Evolutionary conservation across 2,797 vertebrate genomes (phyloP), one percentile per base, ranked within the genome.

Genomic region (Oceanodroma leucorhoa): DNA sequence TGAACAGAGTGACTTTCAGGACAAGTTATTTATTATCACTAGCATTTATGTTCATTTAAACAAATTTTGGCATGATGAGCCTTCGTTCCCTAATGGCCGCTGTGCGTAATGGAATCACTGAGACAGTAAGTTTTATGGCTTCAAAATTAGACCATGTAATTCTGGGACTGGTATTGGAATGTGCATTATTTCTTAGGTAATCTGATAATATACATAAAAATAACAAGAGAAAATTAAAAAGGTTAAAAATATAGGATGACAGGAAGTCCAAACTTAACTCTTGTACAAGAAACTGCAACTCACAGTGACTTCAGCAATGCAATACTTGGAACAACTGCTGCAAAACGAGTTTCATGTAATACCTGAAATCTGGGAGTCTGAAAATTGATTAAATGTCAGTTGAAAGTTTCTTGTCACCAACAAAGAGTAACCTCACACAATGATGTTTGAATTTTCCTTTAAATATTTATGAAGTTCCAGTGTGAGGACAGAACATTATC

Each of bases 21-120:
- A 91, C 60, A 57, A 82, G 38, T 53, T 90, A 66, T 84, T 89
- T 89, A 69, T 66, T 91, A 55, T 40, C 58, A 21, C 9, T 34
- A 60, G 41, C 76, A 85, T 95, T 97, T 89, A 77, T 77, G 91
- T 96, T 88, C 60, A 69, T 85, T 93, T 92, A 93, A 94, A 82
- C 64, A 89, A 80, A 93, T 95, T 78, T 93, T 85, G 91, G 45
- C 83, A 40, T 15, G 61, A 65, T 40, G 15, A 71, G 50, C 45
- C 65, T 89, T 69, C 11, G 4, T 67, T 86, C 71, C 73, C 79
- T 89, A 95, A 64, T 60, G 73, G 64, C 62, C 58, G n/a, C 43
- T 87, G 29, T 22, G 46, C 36, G 60, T 92, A 92, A 93, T 82
- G 60, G 77, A 90, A 73, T 82, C 69, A 69, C 16, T 3, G 1